Percentiles rank a stretch among this genome's conserved stretches.
These are phyloP conservation scores for Noctilio leporinus DNA, from an alignment of 2,113 vertebrate genomes.

Conservation along the genomic window DNA sequence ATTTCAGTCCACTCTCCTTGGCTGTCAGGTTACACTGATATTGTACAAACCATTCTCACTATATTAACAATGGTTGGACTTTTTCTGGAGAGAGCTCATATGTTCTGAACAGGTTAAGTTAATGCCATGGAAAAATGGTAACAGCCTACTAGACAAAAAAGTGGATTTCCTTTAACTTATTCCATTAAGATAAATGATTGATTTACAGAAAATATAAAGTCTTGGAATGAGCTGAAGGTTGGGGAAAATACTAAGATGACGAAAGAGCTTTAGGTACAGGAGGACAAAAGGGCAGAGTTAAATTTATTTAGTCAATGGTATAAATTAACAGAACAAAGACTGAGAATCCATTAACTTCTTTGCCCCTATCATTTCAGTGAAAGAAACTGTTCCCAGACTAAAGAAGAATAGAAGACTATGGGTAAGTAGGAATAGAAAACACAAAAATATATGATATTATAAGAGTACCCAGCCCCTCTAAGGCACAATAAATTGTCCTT, in stretches of 20 bases:
- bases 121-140: background rate
- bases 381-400: background rate
- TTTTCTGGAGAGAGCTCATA: too few species aligned
- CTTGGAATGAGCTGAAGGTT: background rate
- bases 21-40: too few species aligned
- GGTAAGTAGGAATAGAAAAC: background rate
- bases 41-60: too few species aligned
- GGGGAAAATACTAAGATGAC: background rate
- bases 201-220: background rate
- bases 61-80: too few species aligned
- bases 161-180: background rate
- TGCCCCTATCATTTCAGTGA: background rate
- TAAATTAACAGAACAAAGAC: background rate
- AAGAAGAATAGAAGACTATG: background rate
- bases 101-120: background rate
- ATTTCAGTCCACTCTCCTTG: too few species aligned
- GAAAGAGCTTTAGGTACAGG: background rate
- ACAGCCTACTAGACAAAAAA: background rate
- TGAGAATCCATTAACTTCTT: background rate
- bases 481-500: background rate
- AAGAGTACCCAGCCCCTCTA: background rate
- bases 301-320: background rate
- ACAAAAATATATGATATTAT: background rate
- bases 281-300: background rate
- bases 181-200: constrained; percentile 5